Conservation (phyloP, 2,113 vertebrate genomes). For the Pseudolaguvia tuberculata region DNA sequence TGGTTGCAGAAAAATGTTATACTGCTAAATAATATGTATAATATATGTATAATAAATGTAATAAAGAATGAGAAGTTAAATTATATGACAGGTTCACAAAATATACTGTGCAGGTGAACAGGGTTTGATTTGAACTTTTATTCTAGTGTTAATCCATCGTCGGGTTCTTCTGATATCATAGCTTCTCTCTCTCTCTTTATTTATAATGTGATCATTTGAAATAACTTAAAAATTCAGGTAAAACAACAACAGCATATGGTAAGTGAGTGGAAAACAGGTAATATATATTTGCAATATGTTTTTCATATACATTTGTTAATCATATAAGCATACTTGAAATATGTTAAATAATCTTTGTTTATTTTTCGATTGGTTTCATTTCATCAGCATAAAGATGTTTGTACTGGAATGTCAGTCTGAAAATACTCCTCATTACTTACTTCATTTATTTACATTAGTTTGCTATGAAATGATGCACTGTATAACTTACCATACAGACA, state of each 20-base stretch:
- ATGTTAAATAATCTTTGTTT: no score
- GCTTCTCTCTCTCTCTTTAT: not conserved
- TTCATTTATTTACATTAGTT: not conserved
- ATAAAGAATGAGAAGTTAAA: no score
- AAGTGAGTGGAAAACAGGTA: no score
- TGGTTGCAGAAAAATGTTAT: not conserved
- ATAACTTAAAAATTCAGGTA: no score
- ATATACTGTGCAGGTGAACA: not conserved
- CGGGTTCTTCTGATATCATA: not conserved
- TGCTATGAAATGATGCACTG: not conserved
- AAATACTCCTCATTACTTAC: not conserved
- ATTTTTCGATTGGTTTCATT: no score
- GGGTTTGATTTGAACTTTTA: not conserved
- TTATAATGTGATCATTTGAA: no score
- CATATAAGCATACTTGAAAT: no score
- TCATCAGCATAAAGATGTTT: not conserved
- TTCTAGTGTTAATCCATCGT: not conserved
- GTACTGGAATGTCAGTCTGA: not conserved
- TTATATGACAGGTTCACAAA: not conserved
- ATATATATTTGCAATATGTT: no score
- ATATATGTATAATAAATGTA: not conserved
- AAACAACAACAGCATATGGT: no score
- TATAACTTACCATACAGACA: not conserved
- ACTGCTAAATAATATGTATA: not conserved
- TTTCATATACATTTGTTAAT: no score